Evolutionary conservation across 2,888 invertebrate genomes (phyloP), one percentile per base, ranked within the genome.

Genomic region (Thymelicus sylvestris): DNA sequence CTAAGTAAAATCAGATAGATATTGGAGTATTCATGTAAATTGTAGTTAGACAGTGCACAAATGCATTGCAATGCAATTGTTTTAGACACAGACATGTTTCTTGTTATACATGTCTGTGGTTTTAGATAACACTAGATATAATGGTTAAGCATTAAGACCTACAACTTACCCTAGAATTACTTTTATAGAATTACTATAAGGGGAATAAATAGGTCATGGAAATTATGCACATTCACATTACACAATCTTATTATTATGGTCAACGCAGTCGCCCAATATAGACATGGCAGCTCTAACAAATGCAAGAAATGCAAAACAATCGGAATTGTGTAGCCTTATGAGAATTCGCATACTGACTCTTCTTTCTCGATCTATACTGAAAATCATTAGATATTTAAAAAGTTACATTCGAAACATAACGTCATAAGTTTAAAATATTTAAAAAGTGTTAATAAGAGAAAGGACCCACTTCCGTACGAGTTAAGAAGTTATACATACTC

Each of bases 81-180:
- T 50, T 50, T 19, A 19, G 19, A 19, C 19, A 19, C 19, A 19
- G 19, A 19, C 19, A 19, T 19, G 19, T 19, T 19, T 19, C 19
- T 19, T 19, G 19, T 19, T 19, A 19, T 19, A 19, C 19, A 19
- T 19, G 19, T 19, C 19, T 19, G 19, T 19, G 19, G 19, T 19
- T 19, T 19, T 61, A 52, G 19, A 68, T 57, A 68, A 63, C 44
- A 15, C 82, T 85, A 84, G 82, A 85, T 84, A 89, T 85, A 85
- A 87, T 89, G 86, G 86, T 85, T 86, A 82, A 89, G 82, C 81
- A 84, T 89, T 86, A 87, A 87, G 88, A 85, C 86, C 86, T 79
- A 76, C 75, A 76, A 76, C 76, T 79, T 79, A 79, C 74, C 72
- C 63, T 68, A 68, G 38, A 68, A 47, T 68, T n/a, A n/a, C n/a